A percentile compares a stretch with the other conserved stretches of the same genome.
Conservation (phyloP, 2,888 invertebrate genomes). For the Yponomeuta plumbellus region DNA sequence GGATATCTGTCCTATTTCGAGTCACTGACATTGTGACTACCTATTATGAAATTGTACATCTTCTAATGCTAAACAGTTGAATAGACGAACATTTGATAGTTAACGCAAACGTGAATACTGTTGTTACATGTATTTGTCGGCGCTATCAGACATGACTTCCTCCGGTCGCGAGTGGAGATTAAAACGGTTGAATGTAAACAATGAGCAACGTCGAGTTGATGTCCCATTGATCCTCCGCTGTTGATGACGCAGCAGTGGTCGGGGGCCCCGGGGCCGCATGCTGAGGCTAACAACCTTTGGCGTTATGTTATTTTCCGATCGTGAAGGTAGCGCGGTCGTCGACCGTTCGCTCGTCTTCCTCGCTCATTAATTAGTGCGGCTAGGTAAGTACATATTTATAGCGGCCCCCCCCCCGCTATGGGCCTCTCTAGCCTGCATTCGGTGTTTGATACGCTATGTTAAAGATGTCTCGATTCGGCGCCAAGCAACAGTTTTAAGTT, state of each 20-base stretch:
- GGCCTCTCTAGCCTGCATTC: constrained; percentile 40
- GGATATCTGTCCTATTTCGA: background rate
- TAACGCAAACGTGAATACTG: background rate
- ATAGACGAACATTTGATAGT: too few species aligned
- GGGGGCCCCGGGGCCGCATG: constrained; percentile 19
- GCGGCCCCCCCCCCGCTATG: constrained; percentile 44
- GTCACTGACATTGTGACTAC: background rate
- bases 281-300: constrained; percentile 46
- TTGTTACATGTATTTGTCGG: background rate
- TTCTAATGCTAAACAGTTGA: too few species aligned
- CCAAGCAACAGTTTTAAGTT: background rate
- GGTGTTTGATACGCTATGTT: constrained; percentile 16
- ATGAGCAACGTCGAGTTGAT: constrained; percentile 6
- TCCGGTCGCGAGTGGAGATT: background rate
- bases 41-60: background rate
- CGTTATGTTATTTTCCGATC: constrained; percentile 34
- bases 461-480: background rate
- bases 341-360: constrained; percentile 51
- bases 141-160: background rate
- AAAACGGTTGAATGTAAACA: constrained; percentile 6
- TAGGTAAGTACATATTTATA: constrained; percentile 33
- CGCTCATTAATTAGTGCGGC: constrained; percentile 47
- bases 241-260: background rate
- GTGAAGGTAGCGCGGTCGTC: constrained; percentile 50
- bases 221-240: constrained; percentile 9